phyloP scores from a whole-genome alignment of 2,113 vertebrate genomes.

The Prunella himalayana region DNA sequence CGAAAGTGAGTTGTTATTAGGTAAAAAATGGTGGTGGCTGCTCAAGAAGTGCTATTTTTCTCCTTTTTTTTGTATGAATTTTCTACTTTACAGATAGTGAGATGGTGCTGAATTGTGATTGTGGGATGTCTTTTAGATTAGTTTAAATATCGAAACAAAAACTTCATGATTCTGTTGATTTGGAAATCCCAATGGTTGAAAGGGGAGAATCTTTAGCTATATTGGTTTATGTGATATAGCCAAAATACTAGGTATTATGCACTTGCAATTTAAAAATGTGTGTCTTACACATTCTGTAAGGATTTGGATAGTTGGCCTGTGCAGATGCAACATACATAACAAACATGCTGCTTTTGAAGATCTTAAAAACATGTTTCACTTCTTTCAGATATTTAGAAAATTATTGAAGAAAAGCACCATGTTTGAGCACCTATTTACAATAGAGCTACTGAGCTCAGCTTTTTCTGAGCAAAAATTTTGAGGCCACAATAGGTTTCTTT shows the following conservation, averaged over 20 bases:
- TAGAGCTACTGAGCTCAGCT: background rate
- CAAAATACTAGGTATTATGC: background rate
- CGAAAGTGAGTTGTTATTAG: background rate
- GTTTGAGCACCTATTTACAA: background rate
- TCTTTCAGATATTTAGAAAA: background rate
- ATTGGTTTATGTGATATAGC: background rate
- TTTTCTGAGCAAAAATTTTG: background rate
- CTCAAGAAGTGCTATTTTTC: background rate
- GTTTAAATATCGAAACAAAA: background rate
- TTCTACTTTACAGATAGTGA: background rate
- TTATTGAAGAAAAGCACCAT: background rate
- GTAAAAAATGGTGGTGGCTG: background rate
- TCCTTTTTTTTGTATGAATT: background rate
- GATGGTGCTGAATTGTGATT: background rate
- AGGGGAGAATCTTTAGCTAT: background rate
- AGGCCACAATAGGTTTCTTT: background rate
- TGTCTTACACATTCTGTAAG: background rate
- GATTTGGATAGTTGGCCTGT: background rate
- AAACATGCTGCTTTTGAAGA: background rate
- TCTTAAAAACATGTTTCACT: background rate
- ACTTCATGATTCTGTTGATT: accelerated
- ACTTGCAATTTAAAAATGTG: background rate
- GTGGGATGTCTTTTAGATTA: background rate
- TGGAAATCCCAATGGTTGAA: background rate
- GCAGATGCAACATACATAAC: background rate